Conservation (phyloP, 2,113 vertebrate species). For the Scalopus aquaticus region DNA sequence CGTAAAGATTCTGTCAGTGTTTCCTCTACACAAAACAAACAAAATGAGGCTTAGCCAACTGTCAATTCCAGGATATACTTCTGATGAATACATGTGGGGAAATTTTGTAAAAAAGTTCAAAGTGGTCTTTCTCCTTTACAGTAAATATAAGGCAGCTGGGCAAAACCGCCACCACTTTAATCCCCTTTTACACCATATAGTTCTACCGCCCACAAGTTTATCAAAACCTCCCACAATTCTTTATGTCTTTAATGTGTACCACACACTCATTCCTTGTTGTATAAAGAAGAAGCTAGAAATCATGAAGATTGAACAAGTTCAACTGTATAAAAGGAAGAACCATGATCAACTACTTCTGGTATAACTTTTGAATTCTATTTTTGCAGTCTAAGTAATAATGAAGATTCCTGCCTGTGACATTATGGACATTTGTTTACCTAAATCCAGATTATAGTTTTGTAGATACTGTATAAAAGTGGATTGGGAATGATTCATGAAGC, state of each 20-base stretch:
- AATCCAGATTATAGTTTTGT: background rate
- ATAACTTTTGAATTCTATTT: background rate
- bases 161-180: background rate
- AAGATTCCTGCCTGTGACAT: background rate
- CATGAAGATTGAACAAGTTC: background rate
- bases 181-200: background rate
- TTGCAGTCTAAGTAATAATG: background rate
- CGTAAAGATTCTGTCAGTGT: background rate
- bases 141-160: background rate
- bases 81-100: background rate
- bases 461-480: background rate
- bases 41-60: background rate
- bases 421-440: background rate
- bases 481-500: background rate
- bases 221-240: background rate
- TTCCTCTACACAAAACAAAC: background rate
- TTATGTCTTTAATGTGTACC: background rate
- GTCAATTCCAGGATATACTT: background rate
- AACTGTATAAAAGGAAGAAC: background rate
- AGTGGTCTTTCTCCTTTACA: background rate
- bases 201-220: background rate
- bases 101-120: background rate
- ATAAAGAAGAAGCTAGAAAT: conserved; percentile 12
- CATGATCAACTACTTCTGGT: background rate
- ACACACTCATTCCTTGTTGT: background rate